These are phyloP conservation scores for Bucco capensis DNA, from an alignment of 2,113 vertebrate species.

Conservation along the genomic window DNA sequence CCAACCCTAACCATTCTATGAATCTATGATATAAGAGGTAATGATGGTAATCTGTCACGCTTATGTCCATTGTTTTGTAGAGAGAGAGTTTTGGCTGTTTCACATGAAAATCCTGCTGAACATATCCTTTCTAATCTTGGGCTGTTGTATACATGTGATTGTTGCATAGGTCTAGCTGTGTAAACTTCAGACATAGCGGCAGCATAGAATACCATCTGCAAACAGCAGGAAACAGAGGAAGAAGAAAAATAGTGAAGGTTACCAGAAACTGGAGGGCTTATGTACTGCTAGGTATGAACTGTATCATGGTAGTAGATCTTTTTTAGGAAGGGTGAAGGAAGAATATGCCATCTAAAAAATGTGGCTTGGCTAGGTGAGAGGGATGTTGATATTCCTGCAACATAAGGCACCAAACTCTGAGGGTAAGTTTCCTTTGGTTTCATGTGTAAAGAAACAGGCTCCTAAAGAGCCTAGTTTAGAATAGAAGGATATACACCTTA, in stretches of 20 bases:
- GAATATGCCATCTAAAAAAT: not conserved
- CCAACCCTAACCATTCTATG: too few relatives aligned
- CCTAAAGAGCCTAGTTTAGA: not conserved
- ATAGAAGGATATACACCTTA: not conserved
- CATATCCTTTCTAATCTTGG: not conserved
- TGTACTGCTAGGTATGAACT: not conserved
- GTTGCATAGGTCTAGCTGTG: not conserved
- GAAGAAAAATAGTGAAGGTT: not conserved
- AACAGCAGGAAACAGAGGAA: not conserved
- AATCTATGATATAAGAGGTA: too few relatives aligned
- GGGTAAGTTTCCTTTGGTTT: not conserved
- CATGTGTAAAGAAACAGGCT: not conserved
- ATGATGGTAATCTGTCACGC: not conserved
- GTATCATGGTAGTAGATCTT: not conserved
- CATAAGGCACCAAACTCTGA: not conserved
- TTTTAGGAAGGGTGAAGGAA: not conserved
- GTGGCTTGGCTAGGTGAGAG: not conserved
- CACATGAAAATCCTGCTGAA: not conserved
- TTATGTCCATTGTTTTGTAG: not conserved
- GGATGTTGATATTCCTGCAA: not conserved
- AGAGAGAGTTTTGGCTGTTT: not conserved
- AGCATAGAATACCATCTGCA: not conserved
- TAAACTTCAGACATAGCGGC: not conserved
- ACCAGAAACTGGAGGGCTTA: not conserved
- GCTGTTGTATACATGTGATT: not conserved